A percentile compares a stretch with the other conserved stretches of the same genome.
Evolutionary conservation across 1,140 invertebrate species (phyloP).

Genomic region (Drosophila sulfurigaster): DNA sequence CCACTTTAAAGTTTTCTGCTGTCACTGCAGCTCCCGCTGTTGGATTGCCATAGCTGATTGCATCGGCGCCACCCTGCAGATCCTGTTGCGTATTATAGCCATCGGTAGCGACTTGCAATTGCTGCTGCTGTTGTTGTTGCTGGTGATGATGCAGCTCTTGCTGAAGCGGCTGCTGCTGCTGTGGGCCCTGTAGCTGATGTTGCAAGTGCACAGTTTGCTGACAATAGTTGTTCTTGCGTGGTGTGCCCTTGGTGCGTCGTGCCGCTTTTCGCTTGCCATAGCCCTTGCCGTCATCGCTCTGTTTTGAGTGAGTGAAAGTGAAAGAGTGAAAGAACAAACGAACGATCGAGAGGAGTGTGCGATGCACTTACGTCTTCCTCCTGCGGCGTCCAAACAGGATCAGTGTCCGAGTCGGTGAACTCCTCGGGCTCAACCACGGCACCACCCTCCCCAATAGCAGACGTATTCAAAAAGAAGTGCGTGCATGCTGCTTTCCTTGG

Average conservation of each 20-base stretch:
- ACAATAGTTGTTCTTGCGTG: constrained; percentile 74
- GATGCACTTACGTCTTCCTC: constrained; percentile 85
- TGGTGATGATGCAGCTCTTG: constrained; percentile 55
- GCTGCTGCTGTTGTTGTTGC: constrained; percentile 54
- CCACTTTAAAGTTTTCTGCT: constrained; percentile 81
- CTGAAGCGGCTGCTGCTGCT: constrained; percentile 44
- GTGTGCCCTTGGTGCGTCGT: constrained; percentile 75
- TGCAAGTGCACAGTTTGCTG: constrained; percentile 50
- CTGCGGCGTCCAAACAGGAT: constrained; percentile 90
- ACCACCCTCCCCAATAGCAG: constrained; percentile 59
- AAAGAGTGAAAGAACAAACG: constrained; percentile 3
- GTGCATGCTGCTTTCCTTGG: constrained; percentile 86
- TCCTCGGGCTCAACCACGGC: constrained; percentile 85
- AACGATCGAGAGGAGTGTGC: constrained; percentile 16
- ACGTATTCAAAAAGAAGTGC: constrained; percentile 71
- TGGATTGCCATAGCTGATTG: constrained; percentile 56
- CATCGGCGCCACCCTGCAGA: constrained; percentile 60
- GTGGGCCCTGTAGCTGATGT: constrained; percentile 42
- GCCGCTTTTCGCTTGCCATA: constrained; percentile 74
- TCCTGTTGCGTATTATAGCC: constrained; percentile 78
- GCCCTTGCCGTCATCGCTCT: constrained; percentile 77
- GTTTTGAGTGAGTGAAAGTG: constrained; percentile 24
- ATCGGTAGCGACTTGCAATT: constrained; percentile 48
- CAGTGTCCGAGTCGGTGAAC: constrained; percentile 88
- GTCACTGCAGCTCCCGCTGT: constrained; percentile 47